Evolutionary conservation across 2,888 invertebrate species (phyloP), one percentile per base, ranked within the genome.

Genomic region (Drosophila siamana): DNA sequence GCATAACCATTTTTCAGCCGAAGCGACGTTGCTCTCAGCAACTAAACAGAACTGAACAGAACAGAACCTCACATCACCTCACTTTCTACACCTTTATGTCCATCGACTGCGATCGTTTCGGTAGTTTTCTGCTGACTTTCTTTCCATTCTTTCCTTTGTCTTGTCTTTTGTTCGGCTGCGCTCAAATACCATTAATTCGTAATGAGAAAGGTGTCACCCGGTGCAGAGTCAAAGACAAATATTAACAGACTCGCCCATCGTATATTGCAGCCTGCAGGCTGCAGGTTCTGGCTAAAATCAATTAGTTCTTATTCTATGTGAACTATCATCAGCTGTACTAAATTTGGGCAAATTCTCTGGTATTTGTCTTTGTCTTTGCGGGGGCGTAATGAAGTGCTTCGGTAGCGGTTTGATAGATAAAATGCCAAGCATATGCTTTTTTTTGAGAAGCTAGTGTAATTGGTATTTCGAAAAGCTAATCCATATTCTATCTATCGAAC

Each of bases 201-300:
- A 87, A 89, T 89, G 81, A 80, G 87, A 87, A 90, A 90, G 88
- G 88, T 90, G 89, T 89, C 86, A 83, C 59, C 54, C 47, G 51
- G 69, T 55, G 33, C 63, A 72, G 75, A 84, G 87, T 84, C 85
- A 84, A 83, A 82, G 79, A 87, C 81, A 89, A 89, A 88, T 89
- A 88, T 78, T 85, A 71, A 51, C 51, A 60, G 76, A 69, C 55
- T 63, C 90, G 79, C 89, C 89, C 76, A 74, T 65, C 47, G 47
- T 43, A 47, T 9, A 13, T 44, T 7, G 36, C 36, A 38, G 13
- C 7, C 15, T 36, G 15, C 24, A 41, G 44, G 44, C 66, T 50
- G 46, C 75, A 76, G 84, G 79, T 86, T 87, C 86, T 86, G 85
- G 82, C 78, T 82, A 78, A 84, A 90, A 90, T 89, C 89, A 88